Conservation (phyloP, 2,113 vertebrate species). For the Cariama cristata region DNA sequence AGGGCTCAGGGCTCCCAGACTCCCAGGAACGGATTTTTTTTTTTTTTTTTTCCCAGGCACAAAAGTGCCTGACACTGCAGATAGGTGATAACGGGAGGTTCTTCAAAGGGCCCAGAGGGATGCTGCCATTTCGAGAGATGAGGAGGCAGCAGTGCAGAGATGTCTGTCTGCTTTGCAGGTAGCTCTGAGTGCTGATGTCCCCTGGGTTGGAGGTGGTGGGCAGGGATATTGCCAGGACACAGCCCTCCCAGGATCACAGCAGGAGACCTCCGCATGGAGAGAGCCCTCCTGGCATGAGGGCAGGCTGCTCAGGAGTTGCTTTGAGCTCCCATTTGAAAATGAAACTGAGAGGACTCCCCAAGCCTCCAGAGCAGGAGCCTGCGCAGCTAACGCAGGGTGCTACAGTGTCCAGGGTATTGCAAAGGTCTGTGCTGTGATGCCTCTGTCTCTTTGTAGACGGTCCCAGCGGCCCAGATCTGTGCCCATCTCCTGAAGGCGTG, state of each 20-base stretch:
- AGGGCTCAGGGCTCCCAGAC: not conserved
- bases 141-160: not conserved
- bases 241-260: not conserved
- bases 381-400: not conserved
- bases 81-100: not conserved
- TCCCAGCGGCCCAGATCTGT: not conserved
- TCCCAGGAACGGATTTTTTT: not conserved
- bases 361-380: not conserved
- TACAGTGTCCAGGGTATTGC: not conserved
- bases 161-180: not conserved
- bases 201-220: not conserved
- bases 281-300: not conserved
- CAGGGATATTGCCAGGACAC: fast-evolving
- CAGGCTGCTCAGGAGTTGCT: not conserved
- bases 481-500: not conserved
- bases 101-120: not conserved
- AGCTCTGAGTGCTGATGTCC: not conserved
- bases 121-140: not conserved
- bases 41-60: not conserved
- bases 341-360: not conserved
- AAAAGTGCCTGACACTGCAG: not conserved
- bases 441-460: not conserved
- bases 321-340: not conserved
- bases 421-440: fast-evolving
- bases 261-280: not conserved